Conservation (phyloP, 2,888 invertebrate species). For the Cephus rjabovi region DNA sequence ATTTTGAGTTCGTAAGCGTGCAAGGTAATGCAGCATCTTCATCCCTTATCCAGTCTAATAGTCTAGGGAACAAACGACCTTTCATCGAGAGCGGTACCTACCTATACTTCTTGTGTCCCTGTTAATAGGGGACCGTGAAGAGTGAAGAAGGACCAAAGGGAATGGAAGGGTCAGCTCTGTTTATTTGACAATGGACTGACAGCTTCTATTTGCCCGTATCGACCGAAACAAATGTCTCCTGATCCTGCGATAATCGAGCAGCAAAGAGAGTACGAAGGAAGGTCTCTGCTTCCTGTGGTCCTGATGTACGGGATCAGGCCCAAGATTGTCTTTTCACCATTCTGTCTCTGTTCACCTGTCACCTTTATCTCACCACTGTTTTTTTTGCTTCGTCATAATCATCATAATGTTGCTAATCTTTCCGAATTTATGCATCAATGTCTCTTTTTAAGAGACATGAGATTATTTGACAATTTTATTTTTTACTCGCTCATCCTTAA, state of each 20-base stretch:
- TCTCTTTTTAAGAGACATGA: background rate
- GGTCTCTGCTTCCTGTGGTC: background rate
- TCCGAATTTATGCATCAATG: background rate
- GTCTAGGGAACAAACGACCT: conserved; percentile 16
- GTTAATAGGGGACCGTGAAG: background rate
- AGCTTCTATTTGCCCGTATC: conserved; percentile 22
- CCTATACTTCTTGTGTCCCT: conserved; percentile 5
- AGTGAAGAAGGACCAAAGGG: background rate
- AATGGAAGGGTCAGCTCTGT: conserved; percentile 8
- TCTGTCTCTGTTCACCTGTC: background rate
- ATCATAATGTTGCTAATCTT: background rate
- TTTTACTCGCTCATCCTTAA: background rate
- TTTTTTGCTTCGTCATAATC: background rate
- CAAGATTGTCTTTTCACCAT: background rate
- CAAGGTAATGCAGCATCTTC: conserved; percentile 13
- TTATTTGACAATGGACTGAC: conserved; percentile 22
- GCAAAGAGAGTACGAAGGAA: background rate
- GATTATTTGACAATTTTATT: background rate
- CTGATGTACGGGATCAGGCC: background rate
- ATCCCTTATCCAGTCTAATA: background rate
- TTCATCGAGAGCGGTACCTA: conserved; percentile 15
- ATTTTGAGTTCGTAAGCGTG: background rate
- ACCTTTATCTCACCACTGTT: background rate
- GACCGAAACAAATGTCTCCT: conserved; percentile 17
- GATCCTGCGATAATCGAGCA: conserved; percentile 18